Percentiles rank a stretch among this genome's conserved stretches.
phyloP scores from a whole-genome alignment of 2,888 invertebrate species.

The Oxystoma pomonae region DNA sequence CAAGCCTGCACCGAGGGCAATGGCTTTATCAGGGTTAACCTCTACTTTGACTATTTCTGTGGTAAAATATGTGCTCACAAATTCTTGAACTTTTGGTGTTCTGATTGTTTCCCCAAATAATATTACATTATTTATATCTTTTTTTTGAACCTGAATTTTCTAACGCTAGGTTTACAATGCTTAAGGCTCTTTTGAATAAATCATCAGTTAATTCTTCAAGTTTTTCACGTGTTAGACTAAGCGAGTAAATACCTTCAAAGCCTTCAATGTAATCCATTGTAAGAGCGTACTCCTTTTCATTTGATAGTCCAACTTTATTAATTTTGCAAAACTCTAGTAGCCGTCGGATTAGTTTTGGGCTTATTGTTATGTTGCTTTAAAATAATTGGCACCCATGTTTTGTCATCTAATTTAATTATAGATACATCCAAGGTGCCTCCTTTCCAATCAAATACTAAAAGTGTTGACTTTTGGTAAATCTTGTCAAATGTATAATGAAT shows the following conservation, averaged over 20 bases:
- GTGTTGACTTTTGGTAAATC: constrained; percentile 14
- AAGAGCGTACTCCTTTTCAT: constrained; percentile 6
- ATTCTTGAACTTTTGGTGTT: constrained; percentile 26
- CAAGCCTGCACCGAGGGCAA: constrained; percentile 30
- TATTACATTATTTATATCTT: constrained; percentile 26
- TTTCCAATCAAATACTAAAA: constrained; percentile 31
- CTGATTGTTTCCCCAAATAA: constrained; percentile 31
- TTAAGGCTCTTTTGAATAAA: constrained; percentile 21
- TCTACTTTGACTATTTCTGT: constrained; percentile 21
- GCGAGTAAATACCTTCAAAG: constrained; percentile 8
- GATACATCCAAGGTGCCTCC: constrained; percentile 35
- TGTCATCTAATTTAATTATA: constrained; percentile 23
- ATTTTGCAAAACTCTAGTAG: constrained; percentile 11
- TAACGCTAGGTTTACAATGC: constrained; percentile 23
- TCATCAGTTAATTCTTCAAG: constrained; percentile 24
- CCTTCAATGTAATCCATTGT: constrained; percentile 8
- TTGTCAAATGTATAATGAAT: constrained; percentile 26
- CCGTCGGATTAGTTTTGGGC: too few species aligned
- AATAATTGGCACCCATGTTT: too few species aligned
- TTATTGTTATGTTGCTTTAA: too few species aligned
- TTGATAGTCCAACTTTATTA: constrained; percentile 21
- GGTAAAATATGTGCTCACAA: constrained; percentile 23
- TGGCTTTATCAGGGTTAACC: constrained; percentile 31
- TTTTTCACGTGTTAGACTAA: constrained; percentile 18
- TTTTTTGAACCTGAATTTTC: constrained; percentile 17